Base-by-base conservation (phyloP, 2,888 invertebrate species). In the Labia minor region DNA sequence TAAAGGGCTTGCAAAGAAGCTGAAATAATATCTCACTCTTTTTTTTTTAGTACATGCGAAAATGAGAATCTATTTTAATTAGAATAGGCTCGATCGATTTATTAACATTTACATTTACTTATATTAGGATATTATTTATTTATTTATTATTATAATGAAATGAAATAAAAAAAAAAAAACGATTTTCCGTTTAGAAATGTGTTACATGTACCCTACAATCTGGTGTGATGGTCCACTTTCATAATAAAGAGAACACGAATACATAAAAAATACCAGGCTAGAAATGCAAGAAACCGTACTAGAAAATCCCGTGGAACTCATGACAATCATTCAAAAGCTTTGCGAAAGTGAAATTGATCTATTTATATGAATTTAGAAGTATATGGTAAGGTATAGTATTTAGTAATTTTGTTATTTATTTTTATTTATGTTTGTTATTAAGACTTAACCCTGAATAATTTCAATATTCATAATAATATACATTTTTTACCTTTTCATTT, bases 51-150 rank as follows among this genome's bases (percentile, higher is more conserved):
- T 49, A 8, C 49, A 49, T 49, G 49, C 49, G 20, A 65, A 20
- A 16, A 62, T 66, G 63, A 37, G 62, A 21, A 62, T 63, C 65
- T 66, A 67, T 65, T 66, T 65, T 26, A 61, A 65, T 67, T 63
- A 66, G 68, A 68, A 68, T 20, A 69, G 69, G 69, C 67, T 71
- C 69, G 68, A 67, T 70, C 70, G 71, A 72, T 73, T 72, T 20
- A 20, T 64, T 70, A 69, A 68, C 66, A 63, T 3, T 26, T 26
- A 26, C 26, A 26, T 26, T 26, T 26, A 26, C 8, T 26, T 26
- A 26, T 26, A n/a, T n/a, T n/a, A n/a, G n/a, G n/a, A n/a, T n/a
- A 75, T 77, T 3, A 21, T 63, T 18, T 63, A 20, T 63, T 63
- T 16, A 63, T 20, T 26, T 26, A 6, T 26, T 26, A 26, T 26